Percentiles rank a stretch among this genome's conserved stretches.
phyloP scores from a whole-genome alignment of 1,140 invertebrate genomes.

The Notospermus geniculatus region DNA sequence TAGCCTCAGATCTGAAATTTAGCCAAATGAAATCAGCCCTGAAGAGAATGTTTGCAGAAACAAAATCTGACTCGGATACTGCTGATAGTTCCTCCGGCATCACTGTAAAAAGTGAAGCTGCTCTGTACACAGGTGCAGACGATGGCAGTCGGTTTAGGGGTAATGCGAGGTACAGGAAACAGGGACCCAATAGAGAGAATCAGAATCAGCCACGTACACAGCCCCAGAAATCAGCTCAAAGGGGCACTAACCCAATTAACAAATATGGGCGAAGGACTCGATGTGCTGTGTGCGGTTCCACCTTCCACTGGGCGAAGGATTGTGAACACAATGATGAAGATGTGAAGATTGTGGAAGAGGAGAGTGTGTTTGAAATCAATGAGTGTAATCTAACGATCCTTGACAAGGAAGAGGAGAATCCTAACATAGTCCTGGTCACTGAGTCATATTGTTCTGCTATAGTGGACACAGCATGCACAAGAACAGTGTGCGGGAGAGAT shows the following conservation, averaged over 20 bases:
- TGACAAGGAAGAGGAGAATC: not conserved
- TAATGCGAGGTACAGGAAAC: too few relatives aligned
- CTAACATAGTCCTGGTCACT: slow-evolving; percentile 1
- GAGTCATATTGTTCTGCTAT: slow-evolving; percentile 5
- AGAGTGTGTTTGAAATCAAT: not conserved
- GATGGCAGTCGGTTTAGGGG: too few relatives aligned
- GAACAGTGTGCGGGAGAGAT: slow-evolving; percentile 12
- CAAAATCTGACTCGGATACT: not conserved
- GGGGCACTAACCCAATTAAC: not conserved
- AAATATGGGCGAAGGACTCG: slow-evolving; percentile 9
- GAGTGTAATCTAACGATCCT: not conserved
- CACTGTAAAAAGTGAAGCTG: too few relatives aligned
- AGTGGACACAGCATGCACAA: slow-evolving; percentile 11
- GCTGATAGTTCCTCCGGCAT: not conserved
- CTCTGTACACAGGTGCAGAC: too few relatives aligned
- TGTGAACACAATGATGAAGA: slow-evolving; percentile 8
- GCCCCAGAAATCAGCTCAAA: not conserved
- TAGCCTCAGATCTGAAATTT: slow-evolving; percentile 9
- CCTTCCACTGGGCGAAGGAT: slow-evolving; percentile 10
- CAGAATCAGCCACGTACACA: too few relatives aligned
- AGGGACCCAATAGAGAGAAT: too few relatives aligned
- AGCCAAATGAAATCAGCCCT: slow-evolving; percentile 17
- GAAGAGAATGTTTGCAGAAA: slow-evolving; percentile 16
- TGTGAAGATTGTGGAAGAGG: not conserved
- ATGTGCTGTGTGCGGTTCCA: slow-evolving; percentile 8